Evolutionary conservation across 2,888 invertebrate species (phyloP), one percentile per base, ranked within the genome.

Genomic region (Xestia c-nigrum): DNA sequence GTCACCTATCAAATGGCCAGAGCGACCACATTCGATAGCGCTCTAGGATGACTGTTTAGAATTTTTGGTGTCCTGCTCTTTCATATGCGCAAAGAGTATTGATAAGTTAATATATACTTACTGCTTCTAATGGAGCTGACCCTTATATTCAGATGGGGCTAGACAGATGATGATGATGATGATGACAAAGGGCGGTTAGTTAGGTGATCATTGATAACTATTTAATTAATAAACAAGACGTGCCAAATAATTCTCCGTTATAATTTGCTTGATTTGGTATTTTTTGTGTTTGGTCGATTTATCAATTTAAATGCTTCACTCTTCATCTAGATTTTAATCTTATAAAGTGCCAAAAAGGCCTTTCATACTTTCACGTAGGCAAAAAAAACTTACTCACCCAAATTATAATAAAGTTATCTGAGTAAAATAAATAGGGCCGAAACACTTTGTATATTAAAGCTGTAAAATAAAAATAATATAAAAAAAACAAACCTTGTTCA

Each of bases 371-470:
- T 65, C 57, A 14, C 57, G 38, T 50, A 50, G 10, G 24, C 38
- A 38, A 55, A 82, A 66, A 59, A 81, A 81, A 67, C 12, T 14
- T 67, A 67, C 83, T 83, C 31, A 67, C 14, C 21, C 67, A 83
- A 63, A 76, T 76, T 83, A 83, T 50, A 55, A 76, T 61, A 76
- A 64, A 9, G 5, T 55, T 63, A 67, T 50, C 40, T 47, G 31
- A 24, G 43, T 68, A 46, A 76, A 78, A 61, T 57, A 80, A 50
- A 50, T 61, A 9, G 10, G 40, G 16, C 19, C 31, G 24, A 70
- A 78, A 43, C 84, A 84, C 84, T 84, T 80, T 70, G 69, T 83
- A 1, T 61, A 84, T 67, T 84, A 84, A 78, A 43, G 21, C 55
- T 21, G 78, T 43, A 78, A 80, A 43, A 81, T 31, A 19, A 52